phyloP scores from a whole-genome alignment of 2,888 invertebrate genomes.

The Hirtodrosophila cameraria region DNA sequence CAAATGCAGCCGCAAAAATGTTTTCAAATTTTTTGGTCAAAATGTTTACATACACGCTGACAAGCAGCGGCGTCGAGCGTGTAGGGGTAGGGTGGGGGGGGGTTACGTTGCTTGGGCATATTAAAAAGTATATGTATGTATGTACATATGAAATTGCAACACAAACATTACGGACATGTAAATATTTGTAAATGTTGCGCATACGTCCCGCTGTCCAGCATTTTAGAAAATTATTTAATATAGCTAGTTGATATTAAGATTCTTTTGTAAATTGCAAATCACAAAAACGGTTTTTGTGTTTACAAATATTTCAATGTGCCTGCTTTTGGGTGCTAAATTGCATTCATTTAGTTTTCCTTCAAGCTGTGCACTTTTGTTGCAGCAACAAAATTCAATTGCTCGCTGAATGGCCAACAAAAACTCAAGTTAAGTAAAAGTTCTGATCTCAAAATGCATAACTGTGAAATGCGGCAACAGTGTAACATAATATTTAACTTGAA shows the following conservation, averaged over 20 bases:
- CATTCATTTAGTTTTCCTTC: too few species aligned
- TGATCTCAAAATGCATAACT: too few species aligned
- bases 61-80: background rate
- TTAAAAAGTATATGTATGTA: slow-evolving; percentile 12
- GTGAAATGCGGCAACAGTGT: background rate
- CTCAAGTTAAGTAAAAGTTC: too few species aligned
- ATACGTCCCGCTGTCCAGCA: slow-evolving; percentile 23
- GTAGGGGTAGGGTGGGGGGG: background rate
- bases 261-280: too few species aligned
- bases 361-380: too few species aligned
- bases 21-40: slow-evolving; percentile 10
- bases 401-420: too few species aligned
- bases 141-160: slow-evolving; percentile 21
- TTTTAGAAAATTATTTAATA: background rate
- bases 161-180: slow-evolving; percentile 24
- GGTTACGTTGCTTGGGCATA: too few species aligned
- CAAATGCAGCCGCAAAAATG: slow-evolving; percentile 38
- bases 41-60: slow-evolving; percentile 37
- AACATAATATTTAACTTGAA: background rate
- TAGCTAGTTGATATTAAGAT: too few species aligned
- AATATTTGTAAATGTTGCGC: slow-evolving; percentile 44
- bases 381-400: too few species aligned
- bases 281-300: background rate
- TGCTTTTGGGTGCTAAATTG: background rate
- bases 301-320: slow-evolving; percentile 1